Evolutionary conservation across 2,888 invertebrate species (phyloP), one percentile per base, ranked within the genome.

Genomic region (Lottia gigantea): DNA sequence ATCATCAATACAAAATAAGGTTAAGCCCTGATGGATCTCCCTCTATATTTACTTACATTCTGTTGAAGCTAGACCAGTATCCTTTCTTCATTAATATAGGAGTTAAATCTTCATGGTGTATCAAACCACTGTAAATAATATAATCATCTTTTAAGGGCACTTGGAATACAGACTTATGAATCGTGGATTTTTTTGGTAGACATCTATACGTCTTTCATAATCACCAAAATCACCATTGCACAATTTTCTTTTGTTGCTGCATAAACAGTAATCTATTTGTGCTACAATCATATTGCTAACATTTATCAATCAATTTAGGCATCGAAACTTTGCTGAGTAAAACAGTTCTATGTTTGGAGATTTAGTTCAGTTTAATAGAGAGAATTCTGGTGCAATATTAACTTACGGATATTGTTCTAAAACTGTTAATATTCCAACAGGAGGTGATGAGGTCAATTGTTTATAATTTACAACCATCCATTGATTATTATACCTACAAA

Each of bases 391-490:
- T n/a, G n/a, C n/a, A n/a, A n/a, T n/a, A n/a, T n/a, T n/a, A n/a
- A 81, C 86, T 83, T 73, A 88, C 88, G 90, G 90, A 71, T 90
- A 77, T 78, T 96, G 95, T 86, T 96, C 96, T 4, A 94, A 90
- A 61, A 95, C 91, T 91, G 93, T 93, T 15, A 93, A 89, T 61
- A 92, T 87, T 2, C 91, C 91, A 1, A 82, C 77, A n/a, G 81
- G 76, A 45, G 87, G 76, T 16, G 81, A 76, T 72, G 45, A 14
- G 11, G 72, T 47, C 11, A 93, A 93, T 79, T 90, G 90, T 67
- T 91, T 92, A 81, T 93, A 92, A 86, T 95, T 93, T 0, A 94
- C 91, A 7, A 93, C 90, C 76, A 95, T 91, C 95, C 95, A 96
- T 85, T 96, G 95, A 83, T 95, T 94, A 86, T 93, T 93, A 70